Base-by-base conservation (phyloP, 2,113 vertebrate species). In the Phylloscopus trochiloides region DNA sequence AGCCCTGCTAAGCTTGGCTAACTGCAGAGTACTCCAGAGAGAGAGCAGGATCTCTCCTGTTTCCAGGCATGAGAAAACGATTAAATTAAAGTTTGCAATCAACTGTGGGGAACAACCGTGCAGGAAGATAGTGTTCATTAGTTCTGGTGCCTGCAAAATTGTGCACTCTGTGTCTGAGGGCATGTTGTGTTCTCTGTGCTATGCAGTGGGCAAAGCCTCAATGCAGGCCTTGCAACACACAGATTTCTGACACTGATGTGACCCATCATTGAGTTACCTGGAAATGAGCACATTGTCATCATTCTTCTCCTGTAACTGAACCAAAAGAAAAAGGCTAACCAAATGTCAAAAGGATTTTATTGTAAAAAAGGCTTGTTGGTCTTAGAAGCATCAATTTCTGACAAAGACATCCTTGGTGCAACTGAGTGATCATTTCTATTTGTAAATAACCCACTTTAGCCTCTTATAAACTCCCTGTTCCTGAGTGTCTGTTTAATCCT, bases 71-170 rank as follows among this genome's bases (percentile, higher is more conserved):
- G 21, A 85, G 81, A 71, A 91, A 91, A 87, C 21, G 0, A 87
- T 91, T 80, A 18, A 82, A 84, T 96, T 78, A 85, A 66, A 75
- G 68, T 85, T 90, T 92, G 43, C 62, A 90, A 45, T 94, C 58
- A 87, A 31, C 70, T 0, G 0, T 36, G 26, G 32, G 59, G 43
- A 92, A 36, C 38, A 81, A 72, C 52, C 81, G 40, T 31, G 25
- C 6, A 16, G 77, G 43, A 89, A 72, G 83, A 86, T 10, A 47
- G 18, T 9, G 31, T 61, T 94, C 51, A 83, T 80, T 92, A 83
- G 22, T 65, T 62, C 38, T 47, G 63, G 61, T 42, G 55, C 34
- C 80, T 70, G 67, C 58, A 72, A 76, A 79, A 79, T 4, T 57
- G 20, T 38, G 45, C 18, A 15, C 4, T 17, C 42, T 38, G 34